These are phyloP conservation scores for Trachymyrmex septentrionalis DNA, from an alignment of 1,140 invertebrate genomes.

Conservation along the genomic window DNA sequence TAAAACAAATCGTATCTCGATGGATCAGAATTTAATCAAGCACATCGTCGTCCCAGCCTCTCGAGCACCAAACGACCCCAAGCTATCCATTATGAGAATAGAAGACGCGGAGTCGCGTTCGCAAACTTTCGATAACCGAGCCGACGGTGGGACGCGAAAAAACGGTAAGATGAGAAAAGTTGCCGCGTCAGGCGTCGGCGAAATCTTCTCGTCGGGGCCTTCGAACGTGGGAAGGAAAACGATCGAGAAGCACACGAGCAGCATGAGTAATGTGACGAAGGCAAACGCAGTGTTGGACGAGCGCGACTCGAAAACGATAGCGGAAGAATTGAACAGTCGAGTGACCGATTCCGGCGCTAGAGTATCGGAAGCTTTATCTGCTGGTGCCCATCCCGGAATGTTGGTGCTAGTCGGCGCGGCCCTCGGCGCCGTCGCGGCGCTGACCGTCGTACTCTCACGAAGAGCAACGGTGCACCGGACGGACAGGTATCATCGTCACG, in stretches of 20 bases:
- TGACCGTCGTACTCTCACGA: constrained; percentile 84
- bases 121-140: constrained; percentile 62
- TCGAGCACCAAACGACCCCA: not conserved
- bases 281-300: constrained; percentile 41
- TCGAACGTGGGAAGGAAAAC: constrained; percentile 43
- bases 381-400: constrained; percentile 86
- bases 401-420: constrained; percentile 84
- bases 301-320: constrained; percentile 77
- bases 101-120: constrained; percentile 21
- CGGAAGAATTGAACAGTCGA: constrained; percentile 83
- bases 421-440: constrained; percentile 84
- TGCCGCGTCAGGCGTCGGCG: constrained; percentile 16
- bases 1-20: constrained; percentile 46
- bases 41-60: constrained; percentile 19
- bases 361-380: constrained; percentile 75
- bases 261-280: constrained; percentile 53
- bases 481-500: constrained; percentile 85
- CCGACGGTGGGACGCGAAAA: constrained; percentile 21
- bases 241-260: constrained; percentile 38
- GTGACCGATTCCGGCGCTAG: constrained; percentile 80
- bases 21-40: constrained; percentile 67
- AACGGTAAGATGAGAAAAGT: constrained; percentile 52
- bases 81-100: constrained; percentile 54
- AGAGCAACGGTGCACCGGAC: constrained; percentile 80
- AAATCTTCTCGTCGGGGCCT: constrained; percentile 18